Conservation (phyloP, 2,888 invertebrate species). For the Drosophila pseudotalamancana region DNA sequence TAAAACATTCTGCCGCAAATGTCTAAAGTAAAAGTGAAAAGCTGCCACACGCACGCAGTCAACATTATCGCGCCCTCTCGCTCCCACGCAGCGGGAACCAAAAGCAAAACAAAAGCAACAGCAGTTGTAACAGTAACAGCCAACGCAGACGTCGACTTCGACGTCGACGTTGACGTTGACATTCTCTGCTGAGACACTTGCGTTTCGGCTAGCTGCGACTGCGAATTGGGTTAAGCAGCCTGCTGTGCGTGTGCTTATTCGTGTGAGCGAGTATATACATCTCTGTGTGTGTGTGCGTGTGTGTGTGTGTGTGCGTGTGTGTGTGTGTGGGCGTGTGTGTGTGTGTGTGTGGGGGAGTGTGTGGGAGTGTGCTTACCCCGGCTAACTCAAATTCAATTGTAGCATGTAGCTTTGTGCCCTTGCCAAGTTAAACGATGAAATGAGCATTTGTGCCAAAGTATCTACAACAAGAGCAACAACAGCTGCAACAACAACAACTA, state of each 20-base stretch:
- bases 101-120: constrained; percentile 45
- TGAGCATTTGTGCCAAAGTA: constrained; percentile 70
- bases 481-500: constrained; percentile 3
- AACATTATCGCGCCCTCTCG: neutral
- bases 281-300: constrained; percentile 18
- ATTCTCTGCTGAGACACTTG: constrained; percentile 55
- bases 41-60: constrained; percentile 60
- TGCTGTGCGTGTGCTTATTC: constrained; percentile 28
- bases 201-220: constrained; percentile 33
- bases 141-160: constrained; percentile 8
- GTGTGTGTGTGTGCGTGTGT: constrained; percentile 36
- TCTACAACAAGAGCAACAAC: constrained; percentile 34
- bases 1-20: constrained; percentile 56
- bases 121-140: constrained; percentile 17
- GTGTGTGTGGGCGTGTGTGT: constrained; percentile 10
- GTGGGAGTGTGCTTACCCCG: constrained; percentile 46
- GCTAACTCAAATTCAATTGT: constrained; percentile 75
- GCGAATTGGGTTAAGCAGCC: constrained; percentile 77
- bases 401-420: constrained; percentile 71
- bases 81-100: constrained; percentile 6
- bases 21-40: constrained; percentile 56
- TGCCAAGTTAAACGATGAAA: constrained; percentile 76
- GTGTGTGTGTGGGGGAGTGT: constrained; percentile 18
- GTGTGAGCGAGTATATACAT: constrained; percentile 4
- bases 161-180: constrained; percentile 21